Evolutionary conservation across 2,888 invertebrate species (phyloP).

Genomic region (Parnassius orleans): DNA sequence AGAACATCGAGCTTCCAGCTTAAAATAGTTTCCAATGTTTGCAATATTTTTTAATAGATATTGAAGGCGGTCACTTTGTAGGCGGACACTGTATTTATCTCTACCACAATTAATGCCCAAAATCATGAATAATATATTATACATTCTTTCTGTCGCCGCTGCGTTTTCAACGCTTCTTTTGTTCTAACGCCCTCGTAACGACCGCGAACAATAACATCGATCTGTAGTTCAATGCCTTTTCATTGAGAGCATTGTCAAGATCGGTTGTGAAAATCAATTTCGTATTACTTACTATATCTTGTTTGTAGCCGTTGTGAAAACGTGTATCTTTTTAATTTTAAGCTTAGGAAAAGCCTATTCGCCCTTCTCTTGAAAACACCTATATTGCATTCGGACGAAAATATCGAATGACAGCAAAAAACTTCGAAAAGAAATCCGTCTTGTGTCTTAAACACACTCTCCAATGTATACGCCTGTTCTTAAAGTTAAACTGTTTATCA

Average conservation of each 20-base stretch:
- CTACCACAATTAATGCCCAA: not conserved
- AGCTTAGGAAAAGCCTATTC: too few relatives aligned
- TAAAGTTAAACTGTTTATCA: too few relatives aligned
- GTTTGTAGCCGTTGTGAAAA: not conserved
- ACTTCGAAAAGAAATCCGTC: too few relatives aligned
- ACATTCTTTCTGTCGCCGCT: not conserved
- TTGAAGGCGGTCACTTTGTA: not conserved
- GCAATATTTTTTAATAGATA: too few relatives aligned
- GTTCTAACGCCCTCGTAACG: not conserved
- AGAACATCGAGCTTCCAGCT: too few relatives aligned
- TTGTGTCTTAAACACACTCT: too few relatives aligned
- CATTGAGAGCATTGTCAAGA: slow-evolving; percentile 1
- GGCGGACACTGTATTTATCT: not conserved
- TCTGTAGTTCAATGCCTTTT: slow-evolving; percentile 1
- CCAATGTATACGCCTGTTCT: too few relatives aligned
- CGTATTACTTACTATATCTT: not conserved
- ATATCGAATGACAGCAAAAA: too few relatives aligned
- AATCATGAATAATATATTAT: not conserved
- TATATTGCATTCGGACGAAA: too few relatives aligned
- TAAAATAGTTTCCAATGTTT: too few relatives aligned
- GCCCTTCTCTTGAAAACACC: too few relatives aligned
- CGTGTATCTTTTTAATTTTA: not conserved
- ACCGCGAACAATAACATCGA: not conserved
- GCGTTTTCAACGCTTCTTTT: not conserved
- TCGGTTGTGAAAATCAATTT: not conserved